Evolutionary conservation across 2,797 vertebrate genomes (phyloP), one percentile per base, ranked within the genome.

Genomic region (Notamacropus eugenii): DNA sequence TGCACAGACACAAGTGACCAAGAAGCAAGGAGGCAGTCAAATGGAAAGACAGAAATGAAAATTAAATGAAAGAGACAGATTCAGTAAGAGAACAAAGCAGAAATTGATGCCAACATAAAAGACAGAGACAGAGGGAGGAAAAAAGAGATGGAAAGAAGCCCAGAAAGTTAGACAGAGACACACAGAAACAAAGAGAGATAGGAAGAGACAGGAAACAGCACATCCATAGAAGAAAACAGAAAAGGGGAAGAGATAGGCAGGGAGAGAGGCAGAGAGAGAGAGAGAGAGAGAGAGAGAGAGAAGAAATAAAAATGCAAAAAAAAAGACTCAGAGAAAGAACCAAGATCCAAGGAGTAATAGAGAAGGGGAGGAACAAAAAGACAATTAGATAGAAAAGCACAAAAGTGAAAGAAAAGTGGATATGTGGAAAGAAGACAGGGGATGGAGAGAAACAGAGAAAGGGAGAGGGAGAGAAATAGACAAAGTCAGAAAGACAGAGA

Each of bases 11-110:
- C n/a, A 46, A 46, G n/a, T 46, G 67, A 82, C 67, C 67, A 46
- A 82, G 67, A 82, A 46, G 95, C 59, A 95, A 3, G 58, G 0
- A 29, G 31, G 90, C 50, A 92, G 87, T 57, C 0, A 0, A 54
- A 54, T 19, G 16, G 46, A 91, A 92, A 90, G 92, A 67, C 52
- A 6, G 34, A n/a, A n/a, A 74, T 22, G 14, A 74, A 19, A 74
- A 74, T n/a, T 40, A 14, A 40, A n/a, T n/a, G 93, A 97, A 56
- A 91, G 28, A 54, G 82, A 92, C 22, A 58, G 28, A 93, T 67
- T 94, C 59, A 94, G 92, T 93, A 92, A 24, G 29, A n/a, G n/a
- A 22, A 28, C n/a, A 50, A 1, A n/a, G 90, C 22, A 28, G 24
- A 93, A 24, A 55, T 0, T 52, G 10, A 22, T n/a, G 62, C 13